Conservation (phyloP, 2,113 vertebrate genomes). For the Oryzias celebensis region DNA sequence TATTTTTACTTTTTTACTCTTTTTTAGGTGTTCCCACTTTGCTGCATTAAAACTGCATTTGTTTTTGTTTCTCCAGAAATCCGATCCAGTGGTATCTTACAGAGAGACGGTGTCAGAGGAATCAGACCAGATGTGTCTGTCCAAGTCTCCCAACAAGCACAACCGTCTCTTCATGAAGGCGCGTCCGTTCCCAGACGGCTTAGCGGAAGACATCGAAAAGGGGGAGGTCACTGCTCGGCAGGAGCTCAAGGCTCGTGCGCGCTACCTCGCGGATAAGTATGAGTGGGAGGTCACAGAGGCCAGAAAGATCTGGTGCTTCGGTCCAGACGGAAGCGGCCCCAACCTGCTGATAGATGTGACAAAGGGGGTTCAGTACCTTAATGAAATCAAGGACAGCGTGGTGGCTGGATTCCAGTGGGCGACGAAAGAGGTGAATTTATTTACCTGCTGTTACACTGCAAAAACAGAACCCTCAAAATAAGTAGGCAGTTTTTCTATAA, state of each 20-base stretch:
- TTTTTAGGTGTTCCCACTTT: not conserved
- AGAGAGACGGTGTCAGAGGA: constrained; percentile 91
- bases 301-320: constrained; percentile 97
- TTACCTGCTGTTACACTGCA: no score
- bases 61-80: constrained; percentile 81
- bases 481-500: no score
- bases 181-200: constrained; percentile 86
- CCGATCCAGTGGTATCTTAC: constrained; percentile 93
- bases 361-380: constrained; percentile 96
- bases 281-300: constrained; percentile 94
- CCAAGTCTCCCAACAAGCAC: constrained; percentile 98
- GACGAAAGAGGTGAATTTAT: constrained; percentile 84
- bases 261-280: constrained; percentile 89
- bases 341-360: constrained; percentile 93
- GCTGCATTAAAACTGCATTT: not conserved
- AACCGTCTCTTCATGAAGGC: constrained; percentile 96
- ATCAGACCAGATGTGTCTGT: constrained; percentile 87
- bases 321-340: constrained; percentile 89
- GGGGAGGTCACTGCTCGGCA: constrained; percentile 87
- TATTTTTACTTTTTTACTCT: no score
- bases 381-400: constrained; percentile 97
- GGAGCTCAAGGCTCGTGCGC: constrained; percentile 90
- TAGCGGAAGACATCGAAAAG: constrained; percentile 94
- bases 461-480: no score
- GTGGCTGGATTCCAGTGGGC: constrained; percentile 98